A percentile compares a stretch with the other conserved stretches of the same genome.
Evolutionary conservation across 2,797 vertebrate species (phyloP).

Genomic region (Dendrocincla fuliginosa): DNA sequence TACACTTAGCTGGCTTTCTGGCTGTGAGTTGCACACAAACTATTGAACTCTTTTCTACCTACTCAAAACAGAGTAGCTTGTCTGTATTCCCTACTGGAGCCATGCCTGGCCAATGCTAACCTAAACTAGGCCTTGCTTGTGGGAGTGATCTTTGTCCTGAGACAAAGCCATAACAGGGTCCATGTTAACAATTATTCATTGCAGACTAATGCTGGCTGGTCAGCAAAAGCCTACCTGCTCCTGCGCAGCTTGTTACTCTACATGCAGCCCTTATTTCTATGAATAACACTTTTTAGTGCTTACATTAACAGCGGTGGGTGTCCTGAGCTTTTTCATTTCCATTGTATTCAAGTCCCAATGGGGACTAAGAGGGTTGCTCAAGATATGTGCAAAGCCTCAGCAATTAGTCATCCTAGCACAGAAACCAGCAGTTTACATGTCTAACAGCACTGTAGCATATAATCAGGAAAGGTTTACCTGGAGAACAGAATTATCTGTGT

Average conservation of each 20-base stretch:
- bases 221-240: not conserved
- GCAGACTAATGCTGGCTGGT: not conserved
- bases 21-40: not conserved
- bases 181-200: not conserved
- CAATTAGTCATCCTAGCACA: not conserved
- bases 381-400: not conserved
- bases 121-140: not conserved
- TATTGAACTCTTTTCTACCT: not conserved
- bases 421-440: not conserved
- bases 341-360: not conserved
- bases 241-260: not conserved
- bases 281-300: not conserved
- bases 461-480: not conserved
- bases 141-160: not conserved
- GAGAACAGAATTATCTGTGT: not conserved
- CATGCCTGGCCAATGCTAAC: not conserved
- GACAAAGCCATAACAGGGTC: not conserved
- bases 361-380: not conserved
- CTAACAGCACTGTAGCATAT: not conserved
- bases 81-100: not conserved
- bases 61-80: not conserved
- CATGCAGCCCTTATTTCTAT: not conserved
- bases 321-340: not conserved
- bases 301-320: not conserved
- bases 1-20: not conserved